These are phyloP conservation scores for Nomada ruficornis DNA, from an alignment of 2,888 invertebrate species.

Conservation along the genomic window DNA sequence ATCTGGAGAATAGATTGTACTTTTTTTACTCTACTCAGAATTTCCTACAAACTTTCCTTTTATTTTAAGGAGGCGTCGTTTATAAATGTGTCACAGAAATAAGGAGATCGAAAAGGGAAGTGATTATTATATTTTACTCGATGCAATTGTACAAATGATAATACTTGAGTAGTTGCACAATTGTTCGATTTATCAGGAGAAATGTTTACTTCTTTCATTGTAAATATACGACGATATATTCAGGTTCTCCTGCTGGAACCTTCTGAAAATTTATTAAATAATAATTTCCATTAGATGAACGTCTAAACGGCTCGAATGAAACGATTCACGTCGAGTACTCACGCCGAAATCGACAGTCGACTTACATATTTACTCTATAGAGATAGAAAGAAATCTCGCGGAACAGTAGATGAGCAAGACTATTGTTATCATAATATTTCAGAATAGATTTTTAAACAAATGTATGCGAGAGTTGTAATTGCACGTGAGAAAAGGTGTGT, in stretches of 20 bases:
- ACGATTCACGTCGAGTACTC: slow-evolving; percentile 24
- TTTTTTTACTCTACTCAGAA: neutral
- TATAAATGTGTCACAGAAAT: neutral
- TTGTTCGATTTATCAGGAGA: neutral
- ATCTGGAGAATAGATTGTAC: neutral
- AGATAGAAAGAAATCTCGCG: no score
- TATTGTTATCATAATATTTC: no score
- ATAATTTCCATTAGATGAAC: slow-evolving; percentile 13
- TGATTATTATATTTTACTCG: neutral
- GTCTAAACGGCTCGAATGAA: slow-evolving; percentile 26
- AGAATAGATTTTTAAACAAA: no score
- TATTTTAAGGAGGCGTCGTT: neutral
- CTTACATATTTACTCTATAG: neutral
- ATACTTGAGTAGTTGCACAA: slow-evolving; percentile 4
- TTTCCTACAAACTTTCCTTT: neutral
- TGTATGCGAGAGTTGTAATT: no score
- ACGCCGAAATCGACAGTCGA: slow-evolving; percentile 26
- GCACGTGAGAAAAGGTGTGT: no score
- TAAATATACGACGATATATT: slow-evolving; percentile 18
- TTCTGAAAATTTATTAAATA: slow-evolving; percentile 30
- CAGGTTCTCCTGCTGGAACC: slow-evolving; percentile 23
- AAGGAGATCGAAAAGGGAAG: neutral
- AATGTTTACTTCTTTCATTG: slow-evolving; percentile 11
- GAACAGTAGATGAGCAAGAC: no score
- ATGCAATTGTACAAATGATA: slow-evolving; percentile 1